phyloP scores from a whole-genome alignment of 2,113 vertebrate genomes.

The Actinemys pallida region DNA sequence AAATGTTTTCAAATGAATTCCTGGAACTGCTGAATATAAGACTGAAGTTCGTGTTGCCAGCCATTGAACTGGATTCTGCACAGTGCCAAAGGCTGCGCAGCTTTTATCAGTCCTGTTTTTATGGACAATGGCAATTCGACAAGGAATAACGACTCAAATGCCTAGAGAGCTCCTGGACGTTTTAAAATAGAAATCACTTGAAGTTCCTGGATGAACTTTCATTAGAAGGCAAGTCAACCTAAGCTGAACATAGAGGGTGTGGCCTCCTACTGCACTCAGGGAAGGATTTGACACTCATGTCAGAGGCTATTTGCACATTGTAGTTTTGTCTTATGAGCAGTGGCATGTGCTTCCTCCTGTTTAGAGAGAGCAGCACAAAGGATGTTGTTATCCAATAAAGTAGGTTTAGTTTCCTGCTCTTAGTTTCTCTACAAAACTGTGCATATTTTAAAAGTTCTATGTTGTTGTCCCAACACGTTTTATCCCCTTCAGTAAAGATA shows the following conservation, averaged over 20 bases:
- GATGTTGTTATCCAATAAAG: background rate
- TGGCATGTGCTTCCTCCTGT: background rate
- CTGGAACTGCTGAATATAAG: background rate
- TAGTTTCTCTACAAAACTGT: background rate
- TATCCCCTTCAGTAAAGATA: background rate
- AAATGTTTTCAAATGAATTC: background rate
- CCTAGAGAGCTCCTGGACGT: background rate
- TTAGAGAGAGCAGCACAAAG: background rate
- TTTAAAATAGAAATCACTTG: background rate
- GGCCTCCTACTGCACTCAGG: background rate
- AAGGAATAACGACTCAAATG: background rate
- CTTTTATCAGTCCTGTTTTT: background rate
- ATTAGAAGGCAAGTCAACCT: background rate
- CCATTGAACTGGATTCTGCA: fast-evolving
- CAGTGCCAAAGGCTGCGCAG: fast-evolving
- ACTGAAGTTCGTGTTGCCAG: background rate
- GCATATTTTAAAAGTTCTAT: background rate
- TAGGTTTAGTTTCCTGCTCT: background rate
- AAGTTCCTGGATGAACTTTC: background rate
- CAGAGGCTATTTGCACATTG: background rate
- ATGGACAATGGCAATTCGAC: background rate
- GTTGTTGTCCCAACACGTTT: background rate
- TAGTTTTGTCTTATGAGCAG: background rate
- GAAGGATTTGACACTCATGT: background rate
- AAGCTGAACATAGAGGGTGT: background rate